Evolutionary conservation across 2,888 invertebrate genomes (phyloP), one percentile per base, ranked within the genome.

Genomic region (Belgica antarctica): DNA sequence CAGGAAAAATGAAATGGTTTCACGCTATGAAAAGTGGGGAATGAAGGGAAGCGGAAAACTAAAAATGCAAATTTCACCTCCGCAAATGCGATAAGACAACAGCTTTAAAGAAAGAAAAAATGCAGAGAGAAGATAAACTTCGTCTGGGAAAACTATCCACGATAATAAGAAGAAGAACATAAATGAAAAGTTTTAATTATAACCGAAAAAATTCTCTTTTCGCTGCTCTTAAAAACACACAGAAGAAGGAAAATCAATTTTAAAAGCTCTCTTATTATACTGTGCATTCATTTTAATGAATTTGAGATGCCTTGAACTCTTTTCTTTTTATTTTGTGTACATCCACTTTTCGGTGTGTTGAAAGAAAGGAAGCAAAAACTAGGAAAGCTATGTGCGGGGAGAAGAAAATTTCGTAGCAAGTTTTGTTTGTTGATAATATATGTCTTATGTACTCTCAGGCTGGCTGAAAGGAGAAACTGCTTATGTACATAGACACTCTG

Each of bases 231-330:
- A 62, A 22, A 10, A 34, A 31, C 4, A 62, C 22, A 57, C 4
- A 24, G 41, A n/a, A 41, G 34, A 62, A 62, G 27, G 46, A 65
- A 66, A 66, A 66, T 25, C 46, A 46, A 66, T 46, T 66, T 66
- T 27, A 66, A 63, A 66, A 66, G 47, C 46, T 66, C 65, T 63
- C 63, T 63, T 63, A 63, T 25, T 63, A n/a, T n/a, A 25, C 63
- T 63, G 63, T 63, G 63, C 63, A 31, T 62, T 62, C 62, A 63
- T 63, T 63, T 63, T 66, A 66, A 66, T 66, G 65, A 66, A 66
- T 66, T 27, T 25, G 47, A 66, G 65, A 66, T 66, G 65, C 47
- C n/a, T 66, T 28, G 47, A 66, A 66, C 25, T 47, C 25, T n/a
- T 65, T 65, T 34, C 47, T 34, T n/a, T 65, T 17, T 41, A 66